These are phyloP conservation scores for Phallusia fumigata DNA, from an alignment of 23 tunicate species.

Conservation along the genomic window DNA sequence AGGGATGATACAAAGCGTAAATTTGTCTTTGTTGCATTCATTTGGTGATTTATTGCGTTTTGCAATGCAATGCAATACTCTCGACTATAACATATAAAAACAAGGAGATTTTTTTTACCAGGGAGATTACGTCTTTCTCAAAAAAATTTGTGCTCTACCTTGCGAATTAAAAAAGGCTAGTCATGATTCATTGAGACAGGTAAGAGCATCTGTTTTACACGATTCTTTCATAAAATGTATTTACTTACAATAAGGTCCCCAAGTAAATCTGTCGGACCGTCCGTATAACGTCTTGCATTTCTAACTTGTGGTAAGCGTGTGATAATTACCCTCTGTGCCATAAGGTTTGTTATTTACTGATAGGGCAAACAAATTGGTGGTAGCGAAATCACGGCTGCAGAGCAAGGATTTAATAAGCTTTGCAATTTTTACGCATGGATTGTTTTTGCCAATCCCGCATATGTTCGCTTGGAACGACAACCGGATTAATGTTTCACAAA, in stretches of 20 bases:
- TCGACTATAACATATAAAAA: neutral
- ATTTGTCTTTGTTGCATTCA: too few species aligned
- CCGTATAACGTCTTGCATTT: too few species aligned
- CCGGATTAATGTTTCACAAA: neutral
- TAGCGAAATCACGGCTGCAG: neutral
- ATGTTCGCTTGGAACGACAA: neutral
- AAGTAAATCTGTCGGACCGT: too few species aligned
- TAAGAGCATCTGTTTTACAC: neutral
- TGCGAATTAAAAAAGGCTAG: slow-evolving; percentile 23
- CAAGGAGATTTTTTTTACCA: neutral
- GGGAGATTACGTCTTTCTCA: slow-evolving; percentile 69
- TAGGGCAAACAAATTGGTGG: too few species aligned
- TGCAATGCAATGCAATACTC: too few species aligned
- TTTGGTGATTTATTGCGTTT: too few species aligned
- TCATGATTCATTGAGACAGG: slow-evolving; percentile 35
- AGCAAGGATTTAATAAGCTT: neutral
- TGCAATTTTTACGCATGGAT: neutral
- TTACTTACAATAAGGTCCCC: too few species aligned
- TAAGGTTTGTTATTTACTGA: too few species aligned
- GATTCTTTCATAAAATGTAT: too few species aligned
- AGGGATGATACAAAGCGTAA: too few species aligned
- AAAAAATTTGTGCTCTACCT: slow-evolving; percentile 25
- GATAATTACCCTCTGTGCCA: too few species aligned
- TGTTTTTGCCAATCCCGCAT: neutral
- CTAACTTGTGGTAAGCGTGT: too few species aligned